Evolutionary conservation across 2,113 vertebrate species (phyloP), one percentile per base, ranked within the genome.

Genomic region (Gallinago jamesoni): DNA sequence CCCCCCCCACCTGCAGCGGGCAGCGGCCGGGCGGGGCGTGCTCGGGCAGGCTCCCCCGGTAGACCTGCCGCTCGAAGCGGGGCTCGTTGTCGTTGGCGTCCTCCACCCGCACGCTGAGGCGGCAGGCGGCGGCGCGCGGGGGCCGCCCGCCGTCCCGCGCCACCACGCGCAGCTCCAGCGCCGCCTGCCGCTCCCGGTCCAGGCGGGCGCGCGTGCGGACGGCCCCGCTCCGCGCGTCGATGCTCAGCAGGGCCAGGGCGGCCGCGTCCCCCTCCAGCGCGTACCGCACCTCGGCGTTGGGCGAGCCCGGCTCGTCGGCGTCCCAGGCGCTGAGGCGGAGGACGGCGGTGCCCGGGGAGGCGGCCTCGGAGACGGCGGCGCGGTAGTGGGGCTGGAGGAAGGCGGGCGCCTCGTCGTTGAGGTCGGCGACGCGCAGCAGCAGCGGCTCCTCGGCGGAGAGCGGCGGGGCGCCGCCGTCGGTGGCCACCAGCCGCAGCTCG

Each of bases 61-160:
- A 99, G 64, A 99, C 97, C 94, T 98, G 98, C 55, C 97, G 98
- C 93, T 96, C 84, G 96, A 99, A 99, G 77, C 98, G 81, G 0
- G 99, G 99, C 88, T 99, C 98, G 56, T 99, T 99, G 98, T 99
- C 99, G 39, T 99, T 99, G 96, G 99, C 97, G 12, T 99, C 99
- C 56, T 98, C 98, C 60, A 99, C 96, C 12, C 91, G 69, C 82
- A 99, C 90, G 27, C 96, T 98, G 81, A 99, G 98, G 25, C 97
- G 97, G 33, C 98, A 98, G 22, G 98, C 98, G 87, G 99, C 97
- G 8, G 98, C 98, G 39, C 98, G 96, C 2, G 98, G 91, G 1
- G 98, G 98, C 33, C 95, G 96, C 6, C 99, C 99, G 27, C 98
- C 89, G 73, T 99, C 99, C 17, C 86, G 97, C 25, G 98, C 99